Base-by-base conservation (phyloP, 2,797 vertebrate species). In the Eospalax fontanierii region DNA sequence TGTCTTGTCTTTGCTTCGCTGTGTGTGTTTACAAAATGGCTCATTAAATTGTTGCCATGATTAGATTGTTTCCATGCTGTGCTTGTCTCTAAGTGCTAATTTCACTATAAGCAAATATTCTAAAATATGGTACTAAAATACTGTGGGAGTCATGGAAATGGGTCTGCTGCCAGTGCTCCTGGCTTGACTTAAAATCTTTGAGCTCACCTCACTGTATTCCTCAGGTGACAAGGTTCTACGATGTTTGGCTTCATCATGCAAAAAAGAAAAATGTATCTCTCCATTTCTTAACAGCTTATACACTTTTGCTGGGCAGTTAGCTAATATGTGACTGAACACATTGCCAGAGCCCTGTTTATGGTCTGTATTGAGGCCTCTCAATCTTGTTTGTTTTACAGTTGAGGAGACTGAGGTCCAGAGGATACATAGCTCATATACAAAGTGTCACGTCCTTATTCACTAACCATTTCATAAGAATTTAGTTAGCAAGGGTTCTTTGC, bases 1-100 rank as follows among this genome's bases (percentile, higher is more conserved):
- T 6, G 2, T 89, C 96, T 97, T 97, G 33, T 61, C 97, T 95
- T 90, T 71, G 84, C 90, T 98, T 91, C 87, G 74, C 4, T 93
- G 0, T 95, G 85, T 94, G 94, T 97, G 88, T 89, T 96, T 78
- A 10, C 33, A 28, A 71, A 79, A 61, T 65, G 2, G 40, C 15
- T 79, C 38, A 26, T 96, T 35, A 61, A 83, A 28, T 40, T 19
- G 10, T 89, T 50, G 8, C n/a, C 21, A 22, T 78, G n/a, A n/a
- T n/a, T n/a, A n/a, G n/a, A n/a, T n/a, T n/a, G n/a, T 86, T 89
- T 96, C 50, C 15, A 35, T 68, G 78, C 70, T 30, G 10, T 22
- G 16, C 88, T 86, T 95, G 22, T 96, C 81, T 93, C 6, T 40
- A 59, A 65, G 50, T 75, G 12, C 79, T 94, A 82, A 57, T 78